phyloP scores from a whole-genome alignment of 2,797 vertebrate genomes.

The Cetoscarus ocellatus region DNA sequence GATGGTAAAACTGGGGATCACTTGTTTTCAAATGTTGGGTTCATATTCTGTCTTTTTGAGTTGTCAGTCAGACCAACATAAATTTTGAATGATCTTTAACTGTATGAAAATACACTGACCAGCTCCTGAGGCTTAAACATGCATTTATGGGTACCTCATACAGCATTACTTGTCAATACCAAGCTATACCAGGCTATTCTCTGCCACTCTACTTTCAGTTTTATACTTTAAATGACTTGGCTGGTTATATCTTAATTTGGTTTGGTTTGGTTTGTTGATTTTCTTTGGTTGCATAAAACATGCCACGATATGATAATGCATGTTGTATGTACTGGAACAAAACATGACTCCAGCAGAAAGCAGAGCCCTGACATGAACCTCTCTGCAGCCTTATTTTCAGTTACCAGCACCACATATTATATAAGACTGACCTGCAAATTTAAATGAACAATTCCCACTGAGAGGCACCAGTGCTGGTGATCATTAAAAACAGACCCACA shows the following conservation, averaged over 20 bases:
- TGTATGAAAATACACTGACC: no score
- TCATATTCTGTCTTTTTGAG: no score
- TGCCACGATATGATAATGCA: constrained; percentile 1
- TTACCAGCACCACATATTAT: neutral
- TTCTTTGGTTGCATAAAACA: constrained; percentile 12
- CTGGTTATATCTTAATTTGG: no score
- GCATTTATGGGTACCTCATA: no score
- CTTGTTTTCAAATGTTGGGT: no score
- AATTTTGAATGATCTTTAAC: no score
- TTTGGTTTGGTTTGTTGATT: no score
- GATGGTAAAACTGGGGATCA: no score
- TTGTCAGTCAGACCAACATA: no score
- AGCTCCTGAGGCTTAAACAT: no score
- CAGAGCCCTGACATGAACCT: constrained; percentile 2
- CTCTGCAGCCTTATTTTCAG: constrained; percentile 8
- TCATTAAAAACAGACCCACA: constrained; percentile 26
- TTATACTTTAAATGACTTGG: no score
- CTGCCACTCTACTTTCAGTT: neutral
- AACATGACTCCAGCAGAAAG: neutral
- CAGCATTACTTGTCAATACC: neutral
- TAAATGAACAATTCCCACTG: constrained; percentile 22
- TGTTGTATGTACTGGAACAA: neutral
- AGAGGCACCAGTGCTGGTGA: constrained; percentile 21
- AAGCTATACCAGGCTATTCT: constrained; percentile 43
- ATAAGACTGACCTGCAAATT: constrained; percentile 4